phyloP scores from a whole-genome alignment of 2,797 vertebrate genomes.

The Carduelis carduelis region DNA sequence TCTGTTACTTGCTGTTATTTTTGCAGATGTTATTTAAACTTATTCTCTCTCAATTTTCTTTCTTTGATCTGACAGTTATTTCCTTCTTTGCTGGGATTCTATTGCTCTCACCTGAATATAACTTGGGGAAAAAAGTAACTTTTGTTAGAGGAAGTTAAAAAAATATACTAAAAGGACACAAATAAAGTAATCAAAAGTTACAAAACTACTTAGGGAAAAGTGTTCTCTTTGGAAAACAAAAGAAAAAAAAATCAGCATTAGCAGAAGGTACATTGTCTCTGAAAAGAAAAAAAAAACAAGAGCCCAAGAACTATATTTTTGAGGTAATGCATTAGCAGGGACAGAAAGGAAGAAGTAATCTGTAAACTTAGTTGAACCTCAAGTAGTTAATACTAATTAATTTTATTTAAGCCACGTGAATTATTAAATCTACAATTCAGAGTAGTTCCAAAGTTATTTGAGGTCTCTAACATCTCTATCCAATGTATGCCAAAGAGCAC shows the following conservation, averaged over 20 bases:
- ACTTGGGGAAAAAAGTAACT: background rate
- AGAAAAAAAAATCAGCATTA: background rate
- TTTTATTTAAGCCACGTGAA: background rate
- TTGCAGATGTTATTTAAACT: background rate
- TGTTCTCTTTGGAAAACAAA: background rate
- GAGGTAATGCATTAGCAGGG: background rate
- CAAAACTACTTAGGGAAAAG: background rate
- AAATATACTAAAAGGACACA: background rate
- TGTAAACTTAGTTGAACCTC: background rate
- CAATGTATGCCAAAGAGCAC: background rate
- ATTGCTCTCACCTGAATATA: background rate
- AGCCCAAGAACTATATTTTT: background rate
- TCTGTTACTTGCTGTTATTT: background rate
- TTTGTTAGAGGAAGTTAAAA: background rate
- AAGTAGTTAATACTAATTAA: background rate
- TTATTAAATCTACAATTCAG: background rate
- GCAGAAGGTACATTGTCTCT: background rate
- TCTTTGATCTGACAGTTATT: background rate
- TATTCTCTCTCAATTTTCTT: background rate
- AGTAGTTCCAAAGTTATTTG: conserved; percentile 1
- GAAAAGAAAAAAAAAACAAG: background rate
- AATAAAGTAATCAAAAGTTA: background rate
- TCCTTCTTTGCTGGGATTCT: background rate
- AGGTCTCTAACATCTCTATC: background rate
- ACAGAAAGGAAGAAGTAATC: background rate